Evolutionary conservation across 2,113 vertebrate genomes (phyloP).

Genomic region (Panthera uncia): DNA sequence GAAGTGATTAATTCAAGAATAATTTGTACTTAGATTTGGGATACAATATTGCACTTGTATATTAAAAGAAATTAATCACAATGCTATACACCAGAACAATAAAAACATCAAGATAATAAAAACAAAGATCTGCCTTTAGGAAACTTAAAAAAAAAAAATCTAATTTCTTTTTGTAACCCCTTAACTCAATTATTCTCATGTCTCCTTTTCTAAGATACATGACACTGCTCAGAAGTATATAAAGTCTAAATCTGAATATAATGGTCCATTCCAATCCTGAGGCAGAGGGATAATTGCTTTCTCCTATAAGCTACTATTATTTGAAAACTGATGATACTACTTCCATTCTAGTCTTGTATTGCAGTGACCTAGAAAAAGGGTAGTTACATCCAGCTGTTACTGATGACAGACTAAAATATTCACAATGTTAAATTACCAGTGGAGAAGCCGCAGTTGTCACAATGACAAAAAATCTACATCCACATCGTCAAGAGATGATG

Average conservation of each 20-base stretch:
- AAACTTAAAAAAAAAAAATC: not conserved
- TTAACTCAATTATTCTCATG: not conserved
- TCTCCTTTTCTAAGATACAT: not conserved
- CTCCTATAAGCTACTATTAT: not conserved
- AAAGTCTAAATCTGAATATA: not conserved
- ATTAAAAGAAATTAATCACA: constrained; percentile 23
- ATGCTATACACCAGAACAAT: not conserved
- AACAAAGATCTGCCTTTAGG: not conserved
- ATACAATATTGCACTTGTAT: not conserved
- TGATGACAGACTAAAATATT: not conserved
- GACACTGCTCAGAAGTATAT: not conserved
- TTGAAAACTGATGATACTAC: not conserved
- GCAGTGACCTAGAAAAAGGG: not conserved
- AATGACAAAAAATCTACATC: not conserved
- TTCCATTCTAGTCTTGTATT: not conserved
- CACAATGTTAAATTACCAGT: not conserved
- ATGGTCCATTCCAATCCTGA: not conserved
- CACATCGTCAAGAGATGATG: not conserved
- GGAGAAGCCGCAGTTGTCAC: not conserved
- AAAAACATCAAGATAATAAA: not conserved
- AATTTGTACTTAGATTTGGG: not conserved
- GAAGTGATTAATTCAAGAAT: constrained; percentile 25
- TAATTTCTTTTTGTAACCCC: not conserved
- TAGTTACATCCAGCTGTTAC: not conserved
- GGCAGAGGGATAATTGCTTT: not conserved